Base-by-base conservation (phyloP, 2,797 vertebrate species). In the Leptoclinus maculatus region DNA sequence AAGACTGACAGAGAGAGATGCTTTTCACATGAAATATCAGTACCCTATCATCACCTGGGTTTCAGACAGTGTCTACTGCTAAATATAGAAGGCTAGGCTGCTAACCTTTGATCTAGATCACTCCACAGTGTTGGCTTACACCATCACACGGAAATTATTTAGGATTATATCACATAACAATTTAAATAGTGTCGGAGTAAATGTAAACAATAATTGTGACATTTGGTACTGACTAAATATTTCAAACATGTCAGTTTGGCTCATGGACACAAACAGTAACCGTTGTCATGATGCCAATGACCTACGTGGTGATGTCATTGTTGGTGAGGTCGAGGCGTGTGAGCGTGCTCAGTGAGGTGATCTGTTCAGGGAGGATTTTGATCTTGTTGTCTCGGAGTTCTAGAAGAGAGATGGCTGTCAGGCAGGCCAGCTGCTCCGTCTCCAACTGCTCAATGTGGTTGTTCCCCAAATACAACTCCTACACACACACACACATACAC, bases 361-460 rank as follows among this genome's bases (percentile, higher is more conserved):
- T 94, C 88, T 97, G 92, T 43, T 97, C 96, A 1, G 97, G 96
- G 66, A 98, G 78, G 3, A 71, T 84, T 80, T 92, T 94, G 82
- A 98, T 95, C 88, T 96, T 97, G 91, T 98, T 98, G 92, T 97
- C 96, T 76, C 96, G 83, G 19, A 98, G 95, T 32, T 98, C 97
- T 54, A 98, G 82, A 2, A 97, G 88, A 53, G 94, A 94, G 58
- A 97, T 93, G 76, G 94, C 92, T 38, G 77, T 88, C 82, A 97
- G 89, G 77, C 94, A 90, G 19, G 93, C 88, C 83, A 97, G 89
- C 60, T 94, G 94, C 78, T 97, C 95, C 19, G 91, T 67, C 5
- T 90, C 86, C 90, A 98, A n/a, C 14, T 66, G 66, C 80, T 95
- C 94, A 17, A 98, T 96, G 81, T 96, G 96, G 88, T 98, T 98